Evolutionary conservation across 1,140 invertebrate genomes (phyloP).

Genomic region (Oncopodura yosiiana): DNA sequence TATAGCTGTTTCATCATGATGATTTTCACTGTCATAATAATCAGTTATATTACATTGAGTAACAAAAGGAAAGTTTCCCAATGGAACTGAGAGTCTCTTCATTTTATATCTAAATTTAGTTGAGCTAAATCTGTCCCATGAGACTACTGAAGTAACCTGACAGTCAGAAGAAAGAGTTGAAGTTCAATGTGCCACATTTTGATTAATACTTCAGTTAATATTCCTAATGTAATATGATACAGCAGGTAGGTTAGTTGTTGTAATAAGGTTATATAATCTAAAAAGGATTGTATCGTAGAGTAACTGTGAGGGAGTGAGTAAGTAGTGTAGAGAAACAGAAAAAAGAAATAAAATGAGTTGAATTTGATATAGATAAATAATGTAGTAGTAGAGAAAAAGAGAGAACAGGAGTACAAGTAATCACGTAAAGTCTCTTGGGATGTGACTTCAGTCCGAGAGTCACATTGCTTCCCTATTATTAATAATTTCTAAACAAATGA

Average conservation of each 20-base stretch:
- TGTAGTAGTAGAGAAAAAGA: neutral
- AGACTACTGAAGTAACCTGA: no score
- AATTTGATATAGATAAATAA: no score
- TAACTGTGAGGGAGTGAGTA: no score
- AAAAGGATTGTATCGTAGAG: no score
- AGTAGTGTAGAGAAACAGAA: no score
- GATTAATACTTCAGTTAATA: constrained; percentile 20
- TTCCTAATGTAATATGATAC: constrained; percentile 24
- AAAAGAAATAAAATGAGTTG: no score
- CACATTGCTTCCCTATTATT: neutral
- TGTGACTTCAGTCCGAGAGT: constrained; percentile 4
- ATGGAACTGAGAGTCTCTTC: neutral
- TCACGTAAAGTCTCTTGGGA: constrained; percentile 21
- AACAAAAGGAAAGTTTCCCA: constrained; percentile 1
- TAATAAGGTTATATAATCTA: no score
- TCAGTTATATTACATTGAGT: neutral
- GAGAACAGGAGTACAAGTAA: constrained; percentile 1
- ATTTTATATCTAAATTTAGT: constrained; percentile 3
- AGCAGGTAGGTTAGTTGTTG: no score
- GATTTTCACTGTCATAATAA: constrained; percentile 1
- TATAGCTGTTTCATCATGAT: neutral
- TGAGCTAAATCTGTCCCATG: constrained; percentile 17
- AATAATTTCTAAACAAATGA: constrained; percentile 1
- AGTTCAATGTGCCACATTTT: constrained; percentile 18
- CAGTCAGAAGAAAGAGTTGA: constrained; percentile 10